A percentile compares a stretch with the other conserved stretches of the same genome.
These are phyloP conservation scores for Todiramphus saurophagus DNA, from an alignment of 2,113 vertebrate genomes.

Conservation along the genomic window DNA sequence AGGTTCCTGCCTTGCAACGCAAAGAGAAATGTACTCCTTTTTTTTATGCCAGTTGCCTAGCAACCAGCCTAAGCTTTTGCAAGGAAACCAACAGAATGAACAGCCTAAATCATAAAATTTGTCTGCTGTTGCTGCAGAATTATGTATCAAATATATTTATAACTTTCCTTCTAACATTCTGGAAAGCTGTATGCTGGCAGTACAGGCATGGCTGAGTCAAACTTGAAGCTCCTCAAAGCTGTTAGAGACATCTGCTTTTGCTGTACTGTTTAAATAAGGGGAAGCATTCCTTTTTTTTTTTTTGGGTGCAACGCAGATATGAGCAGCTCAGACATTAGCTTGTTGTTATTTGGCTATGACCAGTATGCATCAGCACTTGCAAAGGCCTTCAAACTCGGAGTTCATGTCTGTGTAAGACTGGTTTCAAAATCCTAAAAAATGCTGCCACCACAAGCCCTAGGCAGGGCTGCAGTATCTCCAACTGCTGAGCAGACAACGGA, in stretches of 20 bases:
- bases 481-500: neutral
- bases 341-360: neutral
- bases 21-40: conserved; percentile 54
- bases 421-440: conserved; percentile 5
- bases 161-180: conserved; percentile 43
- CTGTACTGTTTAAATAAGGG: neutral
- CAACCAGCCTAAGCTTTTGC: conserved; percentile 74
- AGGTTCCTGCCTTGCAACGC: conserved; percentile 52
- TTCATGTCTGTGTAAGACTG: neutral
- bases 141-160: conserved; percentile 38
- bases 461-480: neutral
- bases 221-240: conserved; percentile 21
- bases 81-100: conserved; percentile 65
- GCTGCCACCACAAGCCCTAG: neutral
- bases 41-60: conserved; percentile 73
- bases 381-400: neutral
- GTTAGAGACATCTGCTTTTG: conserved; percentile 16
- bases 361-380: neutral
- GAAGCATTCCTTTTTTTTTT: neutral
- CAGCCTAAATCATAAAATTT: conserved; percentile 61
- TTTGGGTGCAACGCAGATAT: neutral
- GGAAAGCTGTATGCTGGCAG: conserved; percentile 14
- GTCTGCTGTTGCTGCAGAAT: conserved; percentile 45
- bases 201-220: conserved; percentile 5
- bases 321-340: neutral